A percentile compares a stretch with the other conserved stretches of the same genome.
phyloP scores from a whole-genome alignment of 2,113 vertebrate species.

The Scopus umbretta region DNA sequence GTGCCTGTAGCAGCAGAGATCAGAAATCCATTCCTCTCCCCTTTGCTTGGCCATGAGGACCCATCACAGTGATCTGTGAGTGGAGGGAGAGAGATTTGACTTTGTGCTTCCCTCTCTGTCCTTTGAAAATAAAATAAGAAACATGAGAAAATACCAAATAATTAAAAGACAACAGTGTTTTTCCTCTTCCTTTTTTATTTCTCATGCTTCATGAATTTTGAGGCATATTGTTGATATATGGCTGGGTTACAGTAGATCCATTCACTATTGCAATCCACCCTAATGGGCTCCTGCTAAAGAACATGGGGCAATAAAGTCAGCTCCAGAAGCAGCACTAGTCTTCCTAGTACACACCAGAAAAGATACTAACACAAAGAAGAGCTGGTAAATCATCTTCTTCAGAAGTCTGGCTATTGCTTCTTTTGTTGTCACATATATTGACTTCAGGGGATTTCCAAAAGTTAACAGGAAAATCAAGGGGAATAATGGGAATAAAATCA shows the following conservation, averaged over 20 bases:
- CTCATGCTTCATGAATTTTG: neutral
- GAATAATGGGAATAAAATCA: neutral
- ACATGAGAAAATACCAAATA: neutral
- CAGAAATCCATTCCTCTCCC: neutral
- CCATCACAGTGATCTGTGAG: accelerated
- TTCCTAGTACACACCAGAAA: neutral
- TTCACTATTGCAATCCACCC: neutral
- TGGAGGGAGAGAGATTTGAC: neutral
- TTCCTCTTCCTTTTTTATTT: neutral
- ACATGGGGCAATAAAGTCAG: neutral
- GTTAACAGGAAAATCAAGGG: neutral
- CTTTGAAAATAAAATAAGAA: neutral
- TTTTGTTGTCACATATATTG: neutral
- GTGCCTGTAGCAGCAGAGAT: neutral
- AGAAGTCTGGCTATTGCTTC: neutral
- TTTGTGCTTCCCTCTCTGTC: neutral
- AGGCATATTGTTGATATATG: neutral
- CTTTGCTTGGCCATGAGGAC: neutral
- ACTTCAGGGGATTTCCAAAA: neutral
- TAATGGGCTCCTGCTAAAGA: neutral
- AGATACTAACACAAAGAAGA: neutral
- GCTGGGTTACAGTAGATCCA: neutral
- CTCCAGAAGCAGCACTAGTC: neutral
- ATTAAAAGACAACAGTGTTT: neutral
- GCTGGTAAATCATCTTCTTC: neutral